phyloP scores from a whole-genome alignment of 1,140 invertebrate species.

The Semibalanus balanoides region DNA sequence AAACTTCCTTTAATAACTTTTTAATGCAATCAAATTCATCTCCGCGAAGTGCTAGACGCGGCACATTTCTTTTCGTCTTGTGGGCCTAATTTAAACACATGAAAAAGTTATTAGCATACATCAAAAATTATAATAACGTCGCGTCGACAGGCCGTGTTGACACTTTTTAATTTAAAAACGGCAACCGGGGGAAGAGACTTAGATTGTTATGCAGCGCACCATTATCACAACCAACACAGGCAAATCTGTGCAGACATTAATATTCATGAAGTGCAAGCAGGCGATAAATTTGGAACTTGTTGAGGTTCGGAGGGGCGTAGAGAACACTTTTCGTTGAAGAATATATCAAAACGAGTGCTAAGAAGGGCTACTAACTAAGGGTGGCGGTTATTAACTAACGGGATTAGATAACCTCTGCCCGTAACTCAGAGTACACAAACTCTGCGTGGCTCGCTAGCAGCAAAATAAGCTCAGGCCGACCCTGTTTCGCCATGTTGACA shows the following conservation, averaged over 20 bases:
- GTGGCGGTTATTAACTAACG: too few species aligned
- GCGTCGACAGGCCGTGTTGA: neutral
- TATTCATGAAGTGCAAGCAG: neutral
- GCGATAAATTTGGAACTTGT: too few species aligned
- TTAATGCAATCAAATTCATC: slow-evolving; percentile 1
- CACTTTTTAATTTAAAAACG: neutral
- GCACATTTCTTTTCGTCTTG: neutral
- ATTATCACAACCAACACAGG: neutral
- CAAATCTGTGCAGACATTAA: neutral
- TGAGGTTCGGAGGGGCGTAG: too few species aligned
- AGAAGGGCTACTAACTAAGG: too few species aligned
- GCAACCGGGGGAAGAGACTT: neutral
- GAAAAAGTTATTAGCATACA: slow-evolving; percentile 2
- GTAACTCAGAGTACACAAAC: too few species aligned
- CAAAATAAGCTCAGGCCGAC: too few species aligned
- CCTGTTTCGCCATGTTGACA: too few species aligned
- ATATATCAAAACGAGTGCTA: too few species aligned
- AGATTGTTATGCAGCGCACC: neutral
- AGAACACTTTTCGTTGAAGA: too few species aligned
- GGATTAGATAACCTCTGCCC: too few species aligned
- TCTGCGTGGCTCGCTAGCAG: too few species aligned
- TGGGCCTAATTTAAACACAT: neutral
- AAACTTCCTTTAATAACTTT: neutral
- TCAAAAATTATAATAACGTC: neutral
- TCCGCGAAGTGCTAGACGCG: neutral